Evolutionary conservation across 2,888 invertebrate species (phyloP).

Genomic region (Podabrus alpinus): DNA sequence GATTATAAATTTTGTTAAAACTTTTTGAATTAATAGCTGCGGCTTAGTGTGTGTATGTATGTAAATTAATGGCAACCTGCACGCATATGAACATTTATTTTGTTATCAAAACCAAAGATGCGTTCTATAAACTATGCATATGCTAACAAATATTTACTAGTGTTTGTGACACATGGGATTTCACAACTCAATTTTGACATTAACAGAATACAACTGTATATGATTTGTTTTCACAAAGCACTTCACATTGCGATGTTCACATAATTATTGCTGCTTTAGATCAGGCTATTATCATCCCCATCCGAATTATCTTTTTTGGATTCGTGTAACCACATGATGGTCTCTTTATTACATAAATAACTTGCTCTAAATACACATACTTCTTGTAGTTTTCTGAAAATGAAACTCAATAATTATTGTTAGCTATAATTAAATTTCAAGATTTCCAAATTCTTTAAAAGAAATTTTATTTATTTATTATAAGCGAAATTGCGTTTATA

Average conservation of each 20-base stretch:
- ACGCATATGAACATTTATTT: neutral
- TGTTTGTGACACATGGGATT: neutral
- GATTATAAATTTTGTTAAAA: neutral
- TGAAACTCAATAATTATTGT: neutral
- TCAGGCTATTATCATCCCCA: neutral
- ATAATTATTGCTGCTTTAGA: neutral
- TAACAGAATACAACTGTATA: neutral
- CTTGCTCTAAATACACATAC: no score
- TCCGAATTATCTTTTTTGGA: neutral
- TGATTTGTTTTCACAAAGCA: neutral
- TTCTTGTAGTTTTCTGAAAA: no score
- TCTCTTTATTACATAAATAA: no score
- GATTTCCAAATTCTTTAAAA: neutral
- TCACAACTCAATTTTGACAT: neutral
- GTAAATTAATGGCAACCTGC: neutral
- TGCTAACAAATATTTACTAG: neutral
- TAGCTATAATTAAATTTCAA: neutral
- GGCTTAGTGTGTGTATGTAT: neutral
- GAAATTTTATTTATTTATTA: neutral
- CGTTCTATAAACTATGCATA: neutral
- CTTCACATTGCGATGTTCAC: neutral
- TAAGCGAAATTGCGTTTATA: neutral
- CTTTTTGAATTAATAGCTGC: neutral
- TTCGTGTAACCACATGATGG: neutral
- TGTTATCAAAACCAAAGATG: neutral